Conservation (phyloP, 2,113 vertebrate species). For the Burhinus oedicnemus region DNA sequence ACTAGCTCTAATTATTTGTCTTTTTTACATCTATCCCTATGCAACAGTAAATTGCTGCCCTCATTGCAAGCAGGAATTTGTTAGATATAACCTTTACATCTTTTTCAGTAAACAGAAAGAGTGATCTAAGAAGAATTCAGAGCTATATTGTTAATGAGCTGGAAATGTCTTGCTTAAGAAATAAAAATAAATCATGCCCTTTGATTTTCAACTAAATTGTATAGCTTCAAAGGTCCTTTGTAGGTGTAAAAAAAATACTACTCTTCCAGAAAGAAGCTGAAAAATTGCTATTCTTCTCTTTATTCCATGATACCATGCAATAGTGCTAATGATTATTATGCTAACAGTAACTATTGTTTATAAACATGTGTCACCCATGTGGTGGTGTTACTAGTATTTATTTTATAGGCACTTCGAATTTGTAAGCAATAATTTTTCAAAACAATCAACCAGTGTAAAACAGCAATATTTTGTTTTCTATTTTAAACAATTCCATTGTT, state of each 20-base stretch:
- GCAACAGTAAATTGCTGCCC: not conserved
- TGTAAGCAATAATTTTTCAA: not conserved
- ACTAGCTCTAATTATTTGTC: not conserved
- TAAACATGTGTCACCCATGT: not conserved
- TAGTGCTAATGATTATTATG: not conserved
- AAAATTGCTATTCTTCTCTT: not conserved
- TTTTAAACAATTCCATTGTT: not conserved
- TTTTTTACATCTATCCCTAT: not conserved
- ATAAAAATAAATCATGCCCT: not conserved
- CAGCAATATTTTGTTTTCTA: not conserved
- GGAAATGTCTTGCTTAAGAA: not conserved
- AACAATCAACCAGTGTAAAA: not conserved
- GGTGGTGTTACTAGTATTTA: not conserved
- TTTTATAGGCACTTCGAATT: not conserved
- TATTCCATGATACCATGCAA: not conserved
- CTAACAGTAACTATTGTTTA: not conserved
- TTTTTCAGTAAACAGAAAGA: not conserved
- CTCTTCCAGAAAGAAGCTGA: not conserved
- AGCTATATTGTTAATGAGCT: not conserved
- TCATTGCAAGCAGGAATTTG: not conserved
- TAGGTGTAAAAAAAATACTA: not conserved
- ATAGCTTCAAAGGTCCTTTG: not conserved
- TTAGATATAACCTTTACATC: not conserved
- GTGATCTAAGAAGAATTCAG: not conserved
- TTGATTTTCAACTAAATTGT: not conserved